phyloP scores from a whole-genome alignment of 2,888 invertebrate genomes.

The Bedellia somnulentella region DNA sequence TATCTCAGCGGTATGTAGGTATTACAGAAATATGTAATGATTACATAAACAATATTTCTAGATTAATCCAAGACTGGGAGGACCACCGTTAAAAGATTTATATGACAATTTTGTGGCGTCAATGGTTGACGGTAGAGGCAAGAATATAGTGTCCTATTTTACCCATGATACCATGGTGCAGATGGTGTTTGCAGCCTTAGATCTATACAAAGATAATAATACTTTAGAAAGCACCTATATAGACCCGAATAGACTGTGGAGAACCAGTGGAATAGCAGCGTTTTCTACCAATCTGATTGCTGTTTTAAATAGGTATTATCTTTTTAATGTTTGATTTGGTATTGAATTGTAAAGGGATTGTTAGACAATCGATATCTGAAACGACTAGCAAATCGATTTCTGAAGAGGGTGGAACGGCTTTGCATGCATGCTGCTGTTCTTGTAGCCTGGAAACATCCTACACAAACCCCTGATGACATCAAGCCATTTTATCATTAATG shows the following conservation, averaged over 20 bases:
- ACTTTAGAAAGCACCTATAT: slow-evolving; percentile 61
- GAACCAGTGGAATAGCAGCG: slow-evolving; percentile 66
- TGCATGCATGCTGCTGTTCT: no score
- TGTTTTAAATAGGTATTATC: slow-evolving; percentile 72
- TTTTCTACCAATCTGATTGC: slow-evolving; percentile 74
- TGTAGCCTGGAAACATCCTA: no score
- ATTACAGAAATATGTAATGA: no score
- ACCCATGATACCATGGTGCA: slow-evolving; percentile 68
- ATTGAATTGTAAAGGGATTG: no score
- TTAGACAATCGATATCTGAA: no score
- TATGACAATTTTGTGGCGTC: slow-evolving; percentile 46
- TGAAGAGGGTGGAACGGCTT: no score
- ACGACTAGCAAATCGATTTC: no score
- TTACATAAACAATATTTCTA: slow-evolving; percentile 6
- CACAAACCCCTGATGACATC: no score
- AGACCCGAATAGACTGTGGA: slow-evolving; percentile 63
- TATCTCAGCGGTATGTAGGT: no score
- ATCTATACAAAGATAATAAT: slow-evolving; percentile 61
- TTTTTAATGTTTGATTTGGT: no score
- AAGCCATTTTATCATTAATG: no score
- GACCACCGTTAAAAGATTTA: slow-evolving; percentile 68
- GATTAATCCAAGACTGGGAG: slow-evolving; percentile 46
- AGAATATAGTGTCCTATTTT: slow-evolving; percentile 68
- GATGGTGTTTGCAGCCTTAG: slow-evolving; percentile 65
- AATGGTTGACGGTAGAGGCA: slow-evolving; percentile 16